These are phyloP conservation scores for Actenoides lindsayi DNA, from an alignment of 2,113 vertebrate genomes.

Conservation along the genomic window DNA sequence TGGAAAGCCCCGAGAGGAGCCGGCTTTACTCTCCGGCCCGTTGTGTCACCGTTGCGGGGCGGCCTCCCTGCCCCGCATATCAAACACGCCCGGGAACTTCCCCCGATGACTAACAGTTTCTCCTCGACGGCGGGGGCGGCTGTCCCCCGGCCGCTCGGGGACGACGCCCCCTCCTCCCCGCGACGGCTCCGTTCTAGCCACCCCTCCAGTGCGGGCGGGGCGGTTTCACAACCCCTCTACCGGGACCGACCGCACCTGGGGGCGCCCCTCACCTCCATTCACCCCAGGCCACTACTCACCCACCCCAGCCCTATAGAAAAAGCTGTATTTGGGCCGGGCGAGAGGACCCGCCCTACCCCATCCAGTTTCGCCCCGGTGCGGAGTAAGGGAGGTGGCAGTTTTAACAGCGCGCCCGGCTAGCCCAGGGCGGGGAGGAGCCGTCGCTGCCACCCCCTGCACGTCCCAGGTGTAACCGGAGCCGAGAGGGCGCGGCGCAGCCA, in stretches of 20 bases:
- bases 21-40: too few species aligned
- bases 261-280: not conserved
- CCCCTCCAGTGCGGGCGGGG: not conserved
- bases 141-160: rapidly evolving
- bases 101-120: conserved; percentile 22
- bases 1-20: not conserved
- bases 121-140: not conserved
- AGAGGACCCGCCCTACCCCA: not conserved
- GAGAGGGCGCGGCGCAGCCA: not conserved
- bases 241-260: not conserved
- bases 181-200: rapidly evolving
- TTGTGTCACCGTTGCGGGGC: not conserved
- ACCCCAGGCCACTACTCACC: rapidly evolving
- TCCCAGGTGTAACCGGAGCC: conserved; percentile 55
- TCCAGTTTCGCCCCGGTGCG: conserved; percentile 38
- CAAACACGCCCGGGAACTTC: not conserved
- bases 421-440: not conserved
- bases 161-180: not conserved
- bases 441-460: not conserved
- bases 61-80: not conserved
- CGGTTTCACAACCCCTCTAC: not conserved
- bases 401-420: not conserved
- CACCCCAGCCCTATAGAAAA: not conserved
- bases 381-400: not conserved
- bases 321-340: not conserved